Conservation (phyloP, 92 coral and sea anemone genomes). For the Epizoanthus illoricatus region DNA sequence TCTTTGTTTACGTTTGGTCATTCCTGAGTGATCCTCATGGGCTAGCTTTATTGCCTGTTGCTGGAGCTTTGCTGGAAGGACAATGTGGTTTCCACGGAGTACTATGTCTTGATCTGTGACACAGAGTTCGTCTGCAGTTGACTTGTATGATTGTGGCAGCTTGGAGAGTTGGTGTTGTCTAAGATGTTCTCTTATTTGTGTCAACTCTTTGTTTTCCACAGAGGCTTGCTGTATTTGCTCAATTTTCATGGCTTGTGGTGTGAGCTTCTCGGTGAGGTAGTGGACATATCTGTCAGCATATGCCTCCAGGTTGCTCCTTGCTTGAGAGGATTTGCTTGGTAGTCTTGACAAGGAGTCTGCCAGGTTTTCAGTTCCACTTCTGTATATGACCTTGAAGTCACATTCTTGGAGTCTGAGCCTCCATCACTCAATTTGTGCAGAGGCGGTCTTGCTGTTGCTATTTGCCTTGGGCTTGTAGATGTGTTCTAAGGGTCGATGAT, state of each 20-base stretch:
- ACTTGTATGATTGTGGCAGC: too few relatives aligned
- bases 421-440: conserved; percentile 53
- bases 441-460: conserved; percentile 36
- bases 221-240: conserved; percentile 45
- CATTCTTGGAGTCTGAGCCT: conserved; percentile 46
- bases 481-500: conserved; percentile 47
- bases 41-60: conserved; percentile 32
- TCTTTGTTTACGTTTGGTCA: conserved; percentile 48
- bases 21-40: conserved; percentile 52
- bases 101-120: too few relatives aligned
- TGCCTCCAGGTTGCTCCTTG: conserved; percentile 55
- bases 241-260: conserved; percentile 46
- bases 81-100: conserved; percentile 8
- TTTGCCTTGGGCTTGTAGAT: conserved; percentile 45
- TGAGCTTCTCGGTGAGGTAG: conserved; percentile 32
- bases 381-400: conserved; percentile 47
- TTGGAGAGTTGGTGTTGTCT: background rate
- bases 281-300: conserved; percentile 51
- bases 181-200: conserved; percentile 40
- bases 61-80: conserved; percentile 42
- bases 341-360: conserved; percentile 46
- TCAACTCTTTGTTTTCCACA: conserved; percentile 38
- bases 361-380: conserved; percentile 47
- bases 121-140: too few relatives aligned
- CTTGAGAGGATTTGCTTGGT: conserved; percentile 15